A percentile compares a stretch with the other conserved stretches of the same genome.
Evolutionary conservation across 1,140 invertebrate genomes (phyloP).

Genomic region (Helicorthomorpha holstii): DNA sequence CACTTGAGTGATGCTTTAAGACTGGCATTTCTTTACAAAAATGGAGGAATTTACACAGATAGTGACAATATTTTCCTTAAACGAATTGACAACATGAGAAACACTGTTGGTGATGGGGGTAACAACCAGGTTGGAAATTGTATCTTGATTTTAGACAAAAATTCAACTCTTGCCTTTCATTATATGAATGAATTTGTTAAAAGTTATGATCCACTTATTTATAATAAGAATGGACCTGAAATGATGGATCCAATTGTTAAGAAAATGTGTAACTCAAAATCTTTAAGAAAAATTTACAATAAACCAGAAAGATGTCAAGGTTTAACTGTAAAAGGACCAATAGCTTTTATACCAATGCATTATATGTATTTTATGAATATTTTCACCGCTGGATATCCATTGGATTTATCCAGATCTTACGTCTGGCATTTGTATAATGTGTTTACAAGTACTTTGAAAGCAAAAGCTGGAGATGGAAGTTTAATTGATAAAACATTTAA

Average conservation of each 20-base stretch:
- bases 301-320: neutral
- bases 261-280: neutral
- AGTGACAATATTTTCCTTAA: neutral
- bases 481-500: too few species aligned
- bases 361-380: too few species aligned
- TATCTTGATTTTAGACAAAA: neutral
- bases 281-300: neutral
- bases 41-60: neutral
- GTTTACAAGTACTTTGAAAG: too few species aligned
- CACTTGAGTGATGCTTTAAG: neutral
- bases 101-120: neutral
- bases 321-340: neutral
- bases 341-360: neutral
- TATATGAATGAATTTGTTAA: neutral
- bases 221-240: neutral
- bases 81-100: neutral
- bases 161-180: neutral
- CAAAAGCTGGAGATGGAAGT: too few species aligned
- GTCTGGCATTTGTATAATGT: too few species aligned
- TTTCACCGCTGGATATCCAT: too few species aligned
- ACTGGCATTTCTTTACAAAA: neutral
- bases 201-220: neutral
- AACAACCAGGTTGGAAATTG: neutral
- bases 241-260: neutral
- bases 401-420: too few species aligned